Evolutionary conservation across 2,113 vertebrate genomes (phyloP).

Genomic region (Pionites leucogaster): DNA sequence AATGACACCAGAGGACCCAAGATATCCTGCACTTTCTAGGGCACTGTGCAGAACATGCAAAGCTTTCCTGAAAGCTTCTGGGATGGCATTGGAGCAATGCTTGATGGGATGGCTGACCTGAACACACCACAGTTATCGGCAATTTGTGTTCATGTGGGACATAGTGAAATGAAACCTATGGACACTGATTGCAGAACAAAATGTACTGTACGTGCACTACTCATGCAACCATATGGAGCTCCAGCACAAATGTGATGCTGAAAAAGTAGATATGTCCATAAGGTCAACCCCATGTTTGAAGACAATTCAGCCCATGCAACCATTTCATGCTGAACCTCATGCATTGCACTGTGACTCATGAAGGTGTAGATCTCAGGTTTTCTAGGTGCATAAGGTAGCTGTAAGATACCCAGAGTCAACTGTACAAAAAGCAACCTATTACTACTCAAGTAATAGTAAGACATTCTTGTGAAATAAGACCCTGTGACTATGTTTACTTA

Average conservation of each 20-base stretch:
- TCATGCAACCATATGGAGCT: neutral
- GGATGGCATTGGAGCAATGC: rapidly evolving
- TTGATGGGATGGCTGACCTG: neutral
- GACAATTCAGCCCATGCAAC: neutral
- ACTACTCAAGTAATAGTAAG: neutral
- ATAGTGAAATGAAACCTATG: neutral
- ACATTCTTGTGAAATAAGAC: neutral
- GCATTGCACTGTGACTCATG: neutral
- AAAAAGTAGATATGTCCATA: neutral
- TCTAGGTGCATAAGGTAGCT: neutral
- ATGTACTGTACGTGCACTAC: neutral
- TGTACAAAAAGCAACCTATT: neutral
- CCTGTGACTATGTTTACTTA: conserved; percentile 37
- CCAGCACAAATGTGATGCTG: neutral
- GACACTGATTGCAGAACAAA: conserved; percentile 7
- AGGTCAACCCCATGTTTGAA: neutral
- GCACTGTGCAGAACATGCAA: neutral
- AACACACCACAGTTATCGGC: neutral
- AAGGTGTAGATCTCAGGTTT: neutral
- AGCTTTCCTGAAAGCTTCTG: neutral
- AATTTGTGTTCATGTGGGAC: neutral
- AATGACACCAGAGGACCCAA: neutral
- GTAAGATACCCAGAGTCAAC: neutral
- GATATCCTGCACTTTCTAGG: neutral
- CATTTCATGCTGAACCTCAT: neutral